These are phyloP conservation scores for Drosophila trichaetosa DNA, from an alignment of 2,888 invertebrate species.

Conservation along the genomic window DNA sequence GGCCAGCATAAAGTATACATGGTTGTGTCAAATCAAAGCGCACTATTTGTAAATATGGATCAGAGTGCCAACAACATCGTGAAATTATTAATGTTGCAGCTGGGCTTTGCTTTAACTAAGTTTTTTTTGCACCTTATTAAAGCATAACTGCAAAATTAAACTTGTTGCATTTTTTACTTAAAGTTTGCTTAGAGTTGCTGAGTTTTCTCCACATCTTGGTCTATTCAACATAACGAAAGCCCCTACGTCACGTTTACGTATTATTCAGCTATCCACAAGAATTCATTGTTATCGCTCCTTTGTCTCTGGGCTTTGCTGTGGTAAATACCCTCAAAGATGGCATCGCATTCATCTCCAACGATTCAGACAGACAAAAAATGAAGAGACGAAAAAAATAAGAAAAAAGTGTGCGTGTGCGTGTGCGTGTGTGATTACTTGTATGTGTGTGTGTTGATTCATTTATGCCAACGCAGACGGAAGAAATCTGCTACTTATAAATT, in stretches of 20 bases:
- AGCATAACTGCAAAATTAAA: neutral
- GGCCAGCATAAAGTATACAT: constrained; percentile 31
- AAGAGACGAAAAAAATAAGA: constrained; percentile 24
- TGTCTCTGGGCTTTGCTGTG: constrained; percentile 53
- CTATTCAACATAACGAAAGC: constrained; percentile 11
- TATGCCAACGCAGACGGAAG: constrained; percentile 73
- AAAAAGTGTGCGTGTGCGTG: neutral
- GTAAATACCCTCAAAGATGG: constrained; percentile 66
- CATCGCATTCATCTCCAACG: constrained; percentile 63
- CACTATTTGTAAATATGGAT: constrained; percentile 11
- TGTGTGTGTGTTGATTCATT: constrained; percentile 64
- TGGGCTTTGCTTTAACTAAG: neutral
- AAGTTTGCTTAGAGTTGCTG: neutral
- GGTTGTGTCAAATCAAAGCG: constrained; percentile 68
- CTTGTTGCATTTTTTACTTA: constrained; percentile 35
- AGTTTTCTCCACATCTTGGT: neutral
- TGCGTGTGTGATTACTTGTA: constrained; percentile 1
- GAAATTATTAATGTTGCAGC: neutral
- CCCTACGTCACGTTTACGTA: constrained; percentile 24
- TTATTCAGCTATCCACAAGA: constrained; percentile 34
- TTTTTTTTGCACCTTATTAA: neutral
- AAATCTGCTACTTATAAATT: constrained; percentile 81
- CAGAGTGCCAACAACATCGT: neutral
- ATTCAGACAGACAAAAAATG: constrained; percentile 50
- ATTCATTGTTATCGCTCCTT: constrained; percentile 51